Base-by-base conservation (phyloP, 2,888 invertebrate genomes). In the Periphyllus acericola region DNA sequence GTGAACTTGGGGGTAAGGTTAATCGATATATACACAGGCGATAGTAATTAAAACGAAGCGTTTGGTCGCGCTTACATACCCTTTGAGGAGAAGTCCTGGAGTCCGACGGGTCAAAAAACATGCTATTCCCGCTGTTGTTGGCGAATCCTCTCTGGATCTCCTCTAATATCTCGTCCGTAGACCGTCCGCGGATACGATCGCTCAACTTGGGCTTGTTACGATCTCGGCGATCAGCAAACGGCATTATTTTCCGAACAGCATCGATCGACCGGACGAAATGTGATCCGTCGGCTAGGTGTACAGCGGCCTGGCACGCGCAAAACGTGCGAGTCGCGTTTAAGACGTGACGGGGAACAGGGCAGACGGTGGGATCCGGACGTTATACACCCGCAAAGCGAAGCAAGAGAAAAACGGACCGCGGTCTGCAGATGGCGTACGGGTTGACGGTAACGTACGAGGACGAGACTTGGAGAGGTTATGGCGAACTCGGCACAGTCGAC, bases 151-250 rank as follows among this genome's bases (percentile, higher is more conserved):
- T 90, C 79, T 90, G 89, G 78, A 91, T 89, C 79, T 91, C 91
- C 89, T 91, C 90, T 9, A 91, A 89, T 66, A 91, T 90, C 89
- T 91, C 91, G 89, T 91, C 91, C 21, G 91, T 90, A 29, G 91
- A 90, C 87, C 90, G 91, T 76, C 90, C 90, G 71, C 90, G 90
- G 72, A 91, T 89, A 76, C 90, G 90, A 75, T 91, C 91, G 89
- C 90, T 90, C 32, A 91, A 89, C 83, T 90, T 90, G 25, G 90
- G 90, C 90, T 90, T 91, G 40, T 75, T 89, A 74, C 87, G 80
- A 74, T 87, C 68, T 25, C 29, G 32, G 11, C 87, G 87, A 80
- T 81, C 72, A 83, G 21, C 81, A 89, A 85, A 85, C n/a, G 84
- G 66, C 85, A 89, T 84, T 84, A 84, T 68, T 76, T 68, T 68